Base-by-base conservation (phyloP, 2,113 vertebrate species). In the Albula glossodonta region DNA sequence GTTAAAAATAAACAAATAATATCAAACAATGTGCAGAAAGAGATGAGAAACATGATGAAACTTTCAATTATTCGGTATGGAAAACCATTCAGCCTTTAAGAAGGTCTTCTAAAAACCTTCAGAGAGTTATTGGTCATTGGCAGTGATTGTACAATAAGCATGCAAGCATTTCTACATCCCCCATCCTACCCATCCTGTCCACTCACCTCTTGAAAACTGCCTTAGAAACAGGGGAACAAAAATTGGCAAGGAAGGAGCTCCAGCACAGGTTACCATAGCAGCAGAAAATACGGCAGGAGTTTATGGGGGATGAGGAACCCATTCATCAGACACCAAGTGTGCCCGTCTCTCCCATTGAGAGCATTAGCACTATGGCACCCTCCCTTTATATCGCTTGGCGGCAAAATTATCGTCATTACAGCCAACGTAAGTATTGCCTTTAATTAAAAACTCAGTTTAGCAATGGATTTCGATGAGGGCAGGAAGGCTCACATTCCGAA, bases 401-500 rank as follows among this genome's bases (percentile, higher is more conserved):
- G 19, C 8, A 60, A 60, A 48, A 84, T 53, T 11, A 56, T 80
- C 70, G 83, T 80, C 84, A 86, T 85, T 85, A 87, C 85, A 84
- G 83, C 85, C 83, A 84, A 70, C 80, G 78, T 6, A n/a, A 80
- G 66, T 66, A 85, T 22, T 51, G 78, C 50, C 79, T 85, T 86
- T 87, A 88, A 87, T 91, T 87, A 80, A 84, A 80, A 87, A 88
- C 66, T 56, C 51, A 17, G n/a, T 82, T 86, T 86, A 63, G 79
- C n/a, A 25, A 25, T 86, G 84, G 51, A 84, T 83, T 41, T 63
- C 85, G 53, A 86, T 17, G 83, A 80, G 15, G 41, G n/a, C 41
- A n/a, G 12, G 63, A 53, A 66, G 41, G 41, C 19, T 57, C 70
- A 81, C 11, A 80, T 74, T 86, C 8, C n/a, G 9, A 31, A 15